Conservation (phyloP, 2,888 invertebrate genomes). For the Imbricaverruca yamaguchii region DNA sequence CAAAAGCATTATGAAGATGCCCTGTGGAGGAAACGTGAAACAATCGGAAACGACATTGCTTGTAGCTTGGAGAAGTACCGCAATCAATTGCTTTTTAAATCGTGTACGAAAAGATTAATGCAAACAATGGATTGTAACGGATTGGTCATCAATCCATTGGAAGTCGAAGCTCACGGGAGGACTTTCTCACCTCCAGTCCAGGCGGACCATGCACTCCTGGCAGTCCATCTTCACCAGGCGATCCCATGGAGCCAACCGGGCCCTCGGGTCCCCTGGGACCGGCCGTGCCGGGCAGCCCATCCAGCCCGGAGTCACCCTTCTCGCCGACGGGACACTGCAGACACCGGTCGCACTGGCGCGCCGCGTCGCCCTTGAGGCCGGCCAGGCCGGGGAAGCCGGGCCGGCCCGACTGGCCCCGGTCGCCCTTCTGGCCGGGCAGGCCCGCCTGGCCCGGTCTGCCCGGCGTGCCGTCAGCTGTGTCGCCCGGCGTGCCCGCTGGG, state of each 20-base stretch:
- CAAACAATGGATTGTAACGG: too few species aligned
- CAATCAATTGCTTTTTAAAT: too few species aligned
- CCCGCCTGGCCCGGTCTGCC: constrained; percentile 51
- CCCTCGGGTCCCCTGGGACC: constrained; percentile 66
- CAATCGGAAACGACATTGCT: too few species aligned
- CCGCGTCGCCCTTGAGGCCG: constrained; percentile 55
- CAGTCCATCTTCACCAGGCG: constrained; percentile 53
- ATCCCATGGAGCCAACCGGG: constrained; percentile 47
- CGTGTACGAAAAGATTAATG: too few species aligned
- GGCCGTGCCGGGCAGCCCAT: constrained; percentile 39
- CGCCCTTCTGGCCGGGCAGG: constrained; percentile 71
- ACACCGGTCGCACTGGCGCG: constrained; percentile 38
- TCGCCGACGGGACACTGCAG: constrained; percentile 54
- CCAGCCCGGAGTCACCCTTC: constrained; percentile 36
- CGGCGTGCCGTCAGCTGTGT: constrained; percentile 27
- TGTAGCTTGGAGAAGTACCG: too few species aligned
- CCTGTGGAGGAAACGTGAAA: too few species aligned
- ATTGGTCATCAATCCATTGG: too few species aligned
- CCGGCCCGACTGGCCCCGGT: constrained; percentile 55
- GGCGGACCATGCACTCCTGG: constrained; percentile 41
- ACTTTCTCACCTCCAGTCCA: constrained; percentile 56
- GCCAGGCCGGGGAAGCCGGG: constrained; percentile 47
- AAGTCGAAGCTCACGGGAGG: too few species aligned
- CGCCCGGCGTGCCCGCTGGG: constrained; percentile 51
- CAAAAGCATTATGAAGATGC: too few species aligned